Percentiles rank a stretch among this genome's conserved stretches.
Conservation (phyloP, 2,797 vertebrate species). For the Oryzias dopingdopingensis region DNA sequence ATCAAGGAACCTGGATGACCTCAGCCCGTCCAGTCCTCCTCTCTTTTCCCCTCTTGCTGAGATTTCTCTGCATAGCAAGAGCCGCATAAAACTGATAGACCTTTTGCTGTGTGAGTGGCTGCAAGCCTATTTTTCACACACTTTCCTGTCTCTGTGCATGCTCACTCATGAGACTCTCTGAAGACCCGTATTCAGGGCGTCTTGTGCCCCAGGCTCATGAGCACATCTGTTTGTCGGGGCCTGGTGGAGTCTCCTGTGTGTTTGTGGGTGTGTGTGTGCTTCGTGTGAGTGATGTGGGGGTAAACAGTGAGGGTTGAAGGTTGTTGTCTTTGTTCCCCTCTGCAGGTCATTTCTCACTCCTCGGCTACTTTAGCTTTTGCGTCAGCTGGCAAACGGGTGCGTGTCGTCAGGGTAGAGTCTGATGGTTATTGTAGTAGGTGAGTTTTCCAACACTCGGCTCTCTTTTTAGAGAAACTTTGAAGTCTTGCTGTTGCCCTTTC, state of each 20-base stretch:
- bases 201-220: conserved; percentile 58
- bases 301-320: conserved; percentile 61
- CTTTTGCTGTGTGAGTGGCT: conserved; percentile 44
- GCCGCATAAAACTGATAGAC: conserved; percentile 55
- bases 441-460: conserved; percentile 41
- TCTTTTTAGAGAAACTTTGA: conserved; percentile 46
- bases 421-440: conserved; percentile 45
- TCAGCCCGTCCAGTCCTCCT: background rate
- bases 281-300: conserved; percentile 45
- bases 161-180: conserved; percentile 43
- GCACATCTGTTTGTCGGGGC: conserved; percentile 71
- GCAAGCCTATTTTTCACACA: conserved; percentile 47
- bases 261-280: conserved; percentile 14
- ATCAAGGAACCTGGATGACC: conserved; percentile 9
- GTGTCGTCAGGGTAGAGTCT: conserved; percentile 2
- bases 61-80: conserved; percentile 58
- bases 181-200: conserved; percentile 63
- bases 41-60: conserved; percentile 37
- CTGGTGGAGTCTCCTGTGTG: conserved; percentile 47
- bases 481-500: conserved; percentile 38
- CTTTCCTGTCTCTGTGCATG: conserved; percentile 19
- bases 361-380: conserved; percentile 39
- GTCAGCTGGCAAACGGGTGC: conserved; percentile 6
- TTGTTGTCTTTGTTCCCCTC: conserved; percentile 47
- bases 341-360: conserved; percentile 55